Evolutionary conservation across 2,888 invertebrate species (phyloP), one percentile per base, ranked within the genome.

Genomic region (Cephus sareptanus): DNA sequence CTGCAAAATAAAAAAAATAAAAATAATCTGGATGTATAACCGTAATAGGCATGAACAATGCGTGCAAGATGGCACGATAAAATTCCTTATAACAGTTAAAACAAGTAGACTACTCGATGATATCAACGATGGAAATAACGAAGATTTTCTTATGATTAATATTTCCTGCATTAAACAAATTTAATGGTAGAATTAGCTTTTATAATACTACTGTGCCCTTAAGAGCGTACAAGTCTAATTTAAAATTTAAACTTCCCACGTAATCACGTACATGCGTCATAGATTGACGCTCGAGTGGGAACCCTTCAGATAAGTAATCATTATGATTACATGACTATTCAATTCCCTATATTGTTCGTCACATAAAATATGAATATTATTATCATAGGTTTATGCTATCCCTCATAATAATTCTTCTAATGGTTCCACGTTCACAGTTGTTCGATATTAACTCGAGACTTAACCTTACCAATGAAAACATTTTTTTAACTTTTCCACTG

Each of bases 1-100:
- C 75, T 79, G 76, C 75, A 76, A 74, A 76, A 77, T 79, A 75
- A 74, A 74, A 81, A 33, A 81, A 78, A 31, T 77, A 74, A 74
- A 40, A 69, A 69, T 23, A 68, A 74, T 40, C 13, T 34, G 15
- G 74, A 56, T 23, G 15, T 9, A 23, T 56, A 56, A 2, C 9
- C 9, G 23, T 23, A 23, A 56, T 9, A 23, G 2, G 9, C 15
- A 56, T 2, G 23, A 6, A 56, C 0, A 23, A 23, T 56, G 6
- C 9, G 2, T 56, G 23, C 9, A 23, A 15, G 23, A 15, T 40
- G 40, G 15, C 56, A 23, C 9, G 23, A 40, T 40, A 40, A 40
- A 40, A 23, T 40, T 6, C 9, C 9, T 56, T 56, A 56, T 56
- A 56, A 56, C 23, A 56, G 56, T 56, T 56, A 56, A 56, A 56